Evolutionary conservation across 2,888 invertebrate genomes (phyloP).

Genomic region (Diogma glabrata): DNA sequence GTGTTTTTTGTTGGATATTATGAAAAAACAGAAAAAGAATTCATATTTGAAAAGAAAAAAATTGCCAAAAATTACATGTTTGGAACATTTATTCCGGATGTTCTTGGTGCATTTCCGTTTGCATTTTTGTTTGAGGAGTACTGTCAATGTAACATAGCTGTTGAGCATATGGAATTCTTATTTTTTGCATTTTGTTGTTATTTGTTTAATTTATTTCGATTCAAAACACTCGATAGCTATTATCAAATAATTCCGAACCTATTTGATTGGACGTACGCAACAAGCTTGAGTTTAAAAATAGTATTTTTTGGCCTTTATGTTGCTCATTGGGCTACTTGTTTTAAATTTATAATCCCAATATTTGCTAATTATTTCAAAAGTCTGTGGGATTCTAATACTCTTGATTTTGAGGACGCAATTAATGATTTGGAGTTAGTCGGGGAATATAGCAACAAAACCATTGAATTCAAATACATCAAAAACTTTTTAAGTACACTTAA

Average conservation of each 20-base stretch:
- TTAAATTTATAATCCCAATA: slow-evolving; percentile 7
- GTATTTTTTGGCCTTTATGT: slow-evolving; percentile 1
- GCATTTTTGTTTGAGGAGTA: neutral
- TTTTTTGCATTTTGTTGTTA: neutral
- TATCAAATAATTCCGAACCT: slow-evolving; percentile 5
- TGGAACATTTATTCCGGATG: slow-evolving; percentile 1
- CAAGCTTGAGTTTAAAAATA: neutral
- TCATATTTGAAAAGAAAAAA: neutral
- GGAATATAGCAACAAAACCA: too few species aligned
- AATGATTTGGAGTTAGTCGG: too few species aligned
- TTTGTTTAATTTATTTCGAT: neutral
- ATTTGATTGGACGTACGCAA: neutral
- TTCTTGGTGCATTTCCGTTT: neutral
- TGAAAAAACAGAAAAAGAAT: slow-evolving; percentile 10
- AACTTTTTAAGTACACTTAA: slow-evolving; percentile 10
- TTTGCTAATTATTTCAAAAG: neutral
- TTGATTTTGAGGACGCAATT: too few species aligned
- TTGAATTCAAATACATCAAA: slow-evolving; percentile 10
- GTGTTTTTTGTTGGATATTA: slow-evolving; percentile 9
- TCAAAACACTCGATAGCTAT: slow-evolving; percentile 1
- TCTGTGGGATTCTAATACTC: too few species aligned
- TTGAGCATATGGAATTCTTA: neutral
- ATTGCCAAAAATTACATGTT: neutral
- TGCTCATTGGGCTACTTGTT: slow-evolving; percentile 11
- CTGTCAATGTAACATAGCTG: too few species aligned